A percentile compares a stretch with the other conserved stretches of the same genome.
These are phyloP conservation scores for Ypsolopha sequella DNA, from an alignment of 2,888 invertebrate genomes.

Conservation along the genomic window DNA sequence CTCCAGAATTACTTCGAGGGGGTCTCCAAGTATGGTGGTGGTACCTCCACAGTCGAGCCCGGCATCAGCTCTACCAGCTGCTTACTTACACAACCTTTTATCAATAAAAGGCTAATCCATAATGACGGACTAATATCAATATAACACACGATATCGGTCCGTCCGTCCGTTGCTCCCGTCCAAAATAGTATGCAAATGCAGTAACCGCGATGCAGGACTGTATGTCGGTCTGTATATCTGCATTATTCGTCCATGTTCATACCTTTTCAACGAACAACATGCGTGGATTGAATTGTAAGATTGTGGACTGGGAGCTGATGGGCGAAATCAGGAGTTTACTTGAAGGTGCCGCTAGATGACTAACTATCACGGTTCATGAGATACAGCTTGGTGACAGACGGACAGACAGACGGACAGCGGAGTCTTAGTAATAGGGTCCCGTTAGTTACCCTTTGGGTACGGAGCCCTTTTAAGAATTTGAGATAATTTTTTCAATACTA, in stretches of 20 bases:
- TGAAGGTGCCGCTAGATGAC: background rate
- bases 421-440: no score
- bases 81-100: no score
- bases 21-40: no score
- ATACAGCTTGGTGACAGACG: no score
- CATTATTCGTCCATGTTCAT: constrained; percentile 6
- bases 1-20: no score
- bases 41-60: no score
- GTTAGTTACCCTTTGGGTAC: no score
- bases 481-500: no score
- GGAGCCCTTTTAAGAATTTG: no score
- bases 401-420: no score
- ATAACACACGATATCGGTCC: background rate
- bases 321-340: background rate
- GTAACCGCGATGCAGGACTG: constrained; percentile 1
- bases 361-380: no score
- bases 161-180: constrained; percentile 6
- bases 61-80: no score
- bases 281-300: background rate
- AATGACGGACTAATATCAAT: constrained; percentile 8
- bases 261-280: background rate
- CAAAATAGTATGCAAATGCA: constrained; percentile 5
- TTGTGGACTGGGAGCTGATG: background rate
- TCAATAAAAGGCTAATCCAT: background rate
- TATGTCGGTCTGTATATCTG: background rate